Conservation (phyloP, 2,888 invertebrate species). For the Hymenopus coronatus region DNA sequence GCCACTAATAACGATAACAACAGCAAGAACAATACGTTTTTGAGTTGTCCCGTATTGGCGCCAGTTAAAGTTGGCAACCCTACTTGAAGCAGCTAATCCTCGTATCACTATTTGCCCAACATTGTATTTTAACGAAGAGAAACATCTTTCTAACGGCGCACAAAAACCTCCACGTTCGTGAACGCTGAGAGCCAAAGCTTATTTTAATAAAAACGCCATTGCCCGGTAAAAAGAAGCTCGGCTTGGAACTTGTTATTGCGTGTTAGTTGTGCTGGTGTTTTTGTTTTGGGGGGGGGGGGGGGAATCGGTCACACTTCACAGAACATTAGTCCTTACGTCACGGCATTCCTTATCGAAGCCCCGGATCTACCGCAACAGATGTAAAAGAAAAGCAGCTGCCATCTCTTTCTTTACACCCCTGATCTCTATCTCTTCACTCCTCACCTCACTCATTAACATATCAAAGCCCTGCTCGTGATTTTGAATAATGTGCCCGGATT, state of each 20-base stretch:
- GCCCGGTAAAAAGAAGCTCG: not conserved
- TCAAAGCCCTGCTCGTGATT: slow-evolving; percentile 24
- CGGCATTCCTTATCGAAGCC: not conserved
- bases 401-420: slow-evolving; percentile 1
- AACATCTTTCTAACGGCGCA: too few relatives aligned
- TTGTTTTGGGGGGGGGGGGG: not conserved
- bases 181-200: not conserved
- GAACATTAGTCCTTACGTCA: not conserved
- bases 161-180: not conserved
- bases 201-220: not conserved
- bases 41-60: too few relatives aligned
- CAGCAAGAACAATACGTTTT: too few relatives aligned
- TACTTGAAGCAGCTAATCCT: too few relatives aligned
- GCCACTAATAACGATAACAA: too few relatives aligned
- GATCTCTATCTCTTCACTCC: not conserved
- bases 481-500: slow-evolving; percentile 20
- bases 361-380: not conserved
- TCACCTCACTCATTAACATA: slow-evolving; percentile 23
- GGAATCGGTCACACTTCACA: not conserved
- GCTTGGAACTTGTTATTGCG: not conserved
- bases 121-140: too few relatives aligned
- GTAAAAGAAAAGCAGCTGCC: not conserved
- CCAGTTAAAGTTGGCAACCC: too few relatives aligned
- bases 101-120: too few relatives aligned
- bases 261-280: too few relatives aligned